Evolutionary conservation across 2,797 vertebrate species (phyloP).

Genomic region (Aplochiton taeniatus): DNA sequence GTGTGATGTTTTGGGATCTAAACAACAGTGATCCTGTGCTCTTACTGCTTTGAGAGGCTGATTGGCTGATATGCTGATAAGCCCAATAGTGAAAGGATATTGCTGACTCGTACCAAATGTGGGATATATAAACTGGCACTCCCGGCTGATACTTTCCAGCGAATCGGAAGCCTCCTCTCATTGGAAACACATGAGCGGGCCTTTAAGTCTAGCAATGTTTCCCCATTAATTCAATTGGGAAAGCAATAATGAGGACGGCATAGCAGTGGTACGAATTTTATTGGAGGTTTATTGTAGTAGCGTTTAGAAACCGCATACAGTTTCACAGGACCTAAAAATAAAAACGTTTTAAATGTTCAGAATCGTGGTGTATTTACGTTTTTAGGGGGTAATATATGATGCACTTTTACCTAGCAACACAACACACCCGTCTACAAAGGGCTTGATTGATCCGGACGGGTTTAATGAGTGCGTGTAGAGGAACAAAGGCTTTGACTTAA

Average conservation of each 20-base stretch:
- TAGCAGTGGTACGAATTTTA: conserved; percentile 45
- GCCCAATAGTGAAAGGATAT: conserved; percentile 25
- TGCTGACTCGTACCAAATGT: conserved; percentile 24
- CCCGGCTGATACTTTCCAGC: conserved; percentile 31
- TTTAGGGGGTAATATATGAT: conserved; percentile 27
- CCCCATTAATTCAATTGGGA: conserved; percentile 44
- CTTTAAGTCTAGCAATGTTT: conserved; percentile 45
- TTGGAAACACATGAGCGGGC: conserved; percentile 54
- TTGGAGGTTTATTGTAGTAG: conserved; percentile 41
- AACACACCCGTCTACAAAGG: conserved; percentile 31
- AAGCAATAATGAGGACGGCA: conserved; percentile 35
- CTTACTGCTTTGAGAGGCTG: no score
- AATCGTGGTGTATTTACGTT: conserved; percentile 28
- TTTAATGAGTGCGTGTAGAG: conserved; percentile 33
- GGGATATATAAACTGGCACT: conserved; percentile 36
- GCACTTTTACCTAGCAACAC: conserved; percentile 20
- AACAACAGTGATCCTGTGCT: no score
- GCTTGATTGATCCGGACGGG: conserved; percentile 15
- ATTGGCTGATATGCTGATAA: not conserved
- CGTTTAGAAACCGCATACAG: conserved; percentile 33
- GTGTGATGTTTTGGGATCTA: no score
- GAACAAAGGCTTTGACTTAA: not conserved
- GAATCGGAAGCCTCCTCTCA: conserved; percentile 48
- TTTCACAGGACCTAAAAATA: conserved; percentile 29
- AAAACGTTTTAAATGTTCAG: conserved; percentile 32